Evolutionary conservation across 2,113 vertebrate species (phyloP).

Genomic region (Glareola pratincola): DNA sequence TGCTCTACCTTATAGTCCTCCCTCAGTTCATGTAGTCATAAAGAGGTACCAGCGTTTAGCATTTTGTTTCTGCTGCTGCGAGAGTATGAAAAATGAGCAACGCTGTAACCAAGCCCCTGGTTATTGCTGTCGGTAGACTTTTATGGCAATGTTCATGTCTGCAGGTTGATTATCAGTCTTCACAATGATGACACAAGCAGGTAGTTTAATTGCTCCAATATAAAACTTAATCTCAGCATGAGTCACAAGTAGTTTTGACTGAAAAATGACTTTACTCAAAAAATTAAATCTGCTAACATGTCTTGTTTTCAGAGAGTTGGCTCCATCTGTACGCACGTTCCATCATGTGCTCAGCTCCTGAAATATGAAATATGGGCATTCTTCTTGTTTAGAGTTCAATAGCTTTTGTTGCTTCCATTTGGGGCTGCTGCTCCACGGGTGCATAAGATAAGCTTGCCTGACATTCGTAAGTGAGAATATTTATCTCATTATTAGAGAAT

Average conservation of each 20-base stretch:
- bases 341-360: not conserved
- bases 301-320: not conserved
- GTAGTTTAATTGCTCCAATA: not conserved
- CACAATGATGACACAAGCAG: not conserved
- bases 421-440: not conserved
- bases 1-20: not conserved
- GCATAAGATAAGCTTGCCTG: not conserved
- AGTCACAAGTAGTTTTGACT: not conserved
- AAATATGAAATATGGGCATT: not conserved
- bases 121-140: not conserved
- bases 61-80: not conserved
- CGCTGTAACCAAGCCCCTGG: not conserved
- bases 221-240: not conserved
- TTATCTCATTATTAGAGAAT: too few species aligned
- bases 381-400: not conserved
- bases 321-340: not conserved
- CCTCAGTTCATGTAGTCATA: not conserved
- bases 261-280: not conserved
- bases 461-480: not conserved
- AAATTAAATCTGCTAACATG: not conserved
- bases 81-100: not conserved
- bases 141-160: not conserved
- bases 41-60: not conserved
- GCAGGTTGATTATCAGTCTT: not conserved
- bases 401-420: not conserved